phyloP scores from a whole-genome alignment of 2,113 vertebrate genomes.

The Varanus komodoensis region DNA sequence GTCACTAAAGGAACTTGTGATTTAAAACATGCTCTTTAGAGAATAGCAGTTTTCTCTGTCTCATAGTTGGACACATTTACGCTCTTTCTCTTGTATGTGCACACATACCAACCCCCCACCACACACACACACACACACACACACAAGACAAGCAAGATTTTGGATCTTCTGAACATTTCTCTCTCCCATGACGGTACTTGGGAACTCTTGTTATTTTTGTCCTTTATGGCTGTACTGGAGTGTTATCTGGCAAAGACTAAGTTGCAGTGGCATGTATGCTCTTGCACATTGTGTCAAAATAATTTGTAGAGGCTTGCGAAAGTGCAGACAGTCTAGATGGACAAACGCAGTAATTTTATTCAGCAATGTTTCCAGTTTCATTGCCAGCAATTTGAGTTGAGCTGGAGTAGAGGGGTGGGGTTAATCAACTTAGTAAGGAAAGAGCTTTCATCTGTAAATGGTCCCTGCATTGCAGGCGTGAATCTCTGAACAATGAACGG shows the following conservation, averaged over 20 bases:
- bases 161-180: not conserved
- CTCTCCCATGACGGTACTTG: too few relatives aligned
- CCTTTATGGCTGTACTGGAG: not conserved
- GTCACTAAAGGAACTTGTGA: not conserved
- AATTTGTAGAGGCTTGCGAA: conserved; percentile 5
- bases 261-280: not conserved
- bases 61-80: not conserved
- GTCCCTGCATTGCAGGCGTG: not conserved
- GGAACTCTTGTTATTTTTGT: not conserved
- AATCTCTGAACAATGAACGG: conserved; percentile 6
- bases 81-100: too few relatives aligned
- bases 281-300: not conserved
- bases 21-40: not conserved
- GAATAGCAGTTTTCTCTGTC: not conserved
- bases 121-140: too few relatives aligned
- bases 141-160: not conserved
- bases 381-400: not conserved
- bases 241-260: not conserved
- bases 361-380: not conserved
- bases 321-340: not conserved
- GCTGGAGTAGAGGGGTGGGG: not conserved
- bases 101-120: too few relatives aligned
- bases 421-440: conserved; percentile 8
- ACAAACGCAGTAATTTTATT: not conserved
- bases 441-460: not conserved